Base-by-base conservation (phyloP, 2,113 vertebrate species). In the Tautogolabrus adspersus region DNA sequence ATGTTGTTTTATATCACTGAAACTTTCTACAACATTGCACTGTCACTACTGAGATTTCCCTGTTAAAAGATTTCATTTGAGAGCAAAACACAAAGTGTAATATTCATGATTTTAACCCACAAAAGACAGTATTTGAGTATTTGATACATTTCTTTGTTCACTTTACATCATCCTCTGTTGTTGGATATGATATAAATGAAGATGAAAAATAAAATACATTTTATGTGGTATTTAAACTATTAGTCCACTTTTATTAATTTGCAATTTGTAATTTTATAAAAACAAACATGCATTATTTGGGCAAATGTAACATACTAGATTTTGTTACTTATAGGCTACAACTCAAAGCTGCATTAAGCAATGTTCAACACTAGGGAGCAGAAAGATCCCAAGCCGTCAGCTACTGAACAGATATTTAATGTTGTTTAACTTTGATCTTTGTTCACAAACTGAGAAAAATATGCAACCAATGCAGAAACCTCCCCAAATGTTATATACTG, bases 331-430 rank as follows among this genome's bases (percentile, higher is more conserved):
- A 60, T 9, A 54, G 1, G 40, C 8, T 42, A 42, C 40, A 11
- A 1, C 37, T 61, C 12, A 30, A 54, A 68, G 12, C 37, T 46
- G 34, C 37, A 60, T 26, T 30, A 1, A 30, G 6, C 34, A 22
- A 0, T 46, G 23, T 19, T 19, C 11, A 73, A 51, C 78, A 86
- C 42, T n/a, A 79, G 72, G 56, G 51, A 1, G 84, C 55, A 16
- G 34, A 54, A 16, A 42, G 19, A n/a, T n/a, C n/a, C n/a, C n/a
- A 10, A 8, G 10, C 44, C 18, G 12, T 40, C 38, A 8, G 26
- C 26, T 8, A 38, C 5, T 51, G 4, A n/a, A 2, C 2, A 30
- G 47, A 4, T 7, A 49, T 7, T 19, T 19, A 18, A 6, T 49
- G 18, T 18, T 19, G 16, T 18, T 49, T 16, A 49, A 18, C 5